Evolutionary conservation across 2,888 invertebrate genomes (phyloP).

Genomic region (Microctonus hyperodae): DNA sequence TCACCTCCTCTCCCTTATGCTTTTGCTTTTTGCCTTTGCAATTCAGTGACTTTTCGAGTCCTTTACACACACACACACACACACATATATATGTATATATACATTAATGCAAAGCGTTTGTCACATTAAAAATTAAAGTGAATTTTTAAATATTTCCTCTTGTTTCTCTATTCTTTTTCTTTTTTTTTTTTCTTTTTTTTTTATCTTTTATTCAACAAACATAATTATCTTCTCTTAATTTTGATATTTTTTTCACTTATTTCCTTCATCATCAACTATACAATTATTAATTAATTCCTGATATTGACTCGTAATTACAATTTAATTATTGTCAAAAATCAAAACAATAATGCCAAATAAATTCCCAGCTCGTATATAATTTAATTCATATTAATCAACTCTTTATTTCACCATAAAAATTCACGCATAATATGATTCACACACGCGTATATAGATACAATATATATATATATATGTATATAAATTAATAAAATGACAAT

Average conservation of each 20-base stretch:
- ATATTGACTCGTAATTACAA: not conserved
- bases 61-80: not conserved
- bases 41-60: not conserved
- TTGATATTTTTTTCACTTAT: too few relatives aligned
- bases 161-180: not conserved
- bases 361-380: not conserved
- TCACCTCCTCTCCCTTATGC: not conserved
- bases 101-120: conserved; percentile 5
- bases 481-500: too few relatives aligned
- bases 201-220: too few relatives aligned
- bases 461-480: too few relatives aligned
- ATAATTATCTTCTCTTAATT: too few relatives aligned
- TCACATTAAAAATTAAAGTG: not conserved
- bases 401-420: not conserved
- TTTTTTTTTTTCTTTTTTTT: not conserved
- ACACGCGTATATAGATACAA: not conserved
- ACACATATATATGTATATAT: not conserved
- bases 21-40: not conserved
- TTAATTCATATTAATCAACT: not conserved
- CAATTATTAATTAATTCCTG: not conserved
- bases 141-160: not conserved
- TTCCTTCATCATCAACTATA: too few relatives aligned
- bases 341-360: not conserved
- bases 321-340: not conserved
- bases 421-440: not conserved